Evolutionary conservation across 2,888 invertebrate species (phyloP), one percentile per base, ranked within the genome.

Genomic region (Oeneis ivallda): DNA sequence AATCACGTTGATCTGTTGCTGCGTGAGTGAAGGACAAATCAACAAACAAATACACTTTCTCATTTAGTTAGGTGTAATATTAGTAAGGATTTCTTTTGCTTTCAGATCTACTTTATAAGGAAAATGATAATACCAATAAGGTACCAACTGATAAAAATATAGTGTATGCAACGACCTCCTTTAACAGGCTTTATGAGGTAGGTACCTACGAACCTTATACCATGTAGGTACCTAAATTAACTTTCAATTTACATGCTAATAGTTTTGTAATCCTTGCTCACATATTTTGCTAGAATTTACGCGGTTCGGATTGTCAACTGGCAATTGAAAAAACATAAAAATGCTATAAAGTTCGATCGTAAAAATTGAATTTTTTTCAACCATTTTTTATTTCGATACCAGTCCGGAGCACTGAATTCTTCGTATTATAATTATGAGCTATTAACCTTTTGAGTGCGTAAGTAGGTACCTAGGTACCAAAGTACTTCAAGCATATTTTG

Each of bases 321-420:
- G 87, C 87, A 87, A 91, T 91, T 87, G 88, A 75, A 85, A 86
- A 84, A 71, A 76, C 80, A 88, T 92, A 90, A 90, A 91, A 89
- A 85, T 75, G 77, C 85, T 83, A 85, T 92, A 90, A 90, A 89
- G 79, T 80, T 75, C 70, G 80, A 76, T 89, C 91, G 88, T 92
- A 90, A 92, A 91, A 86, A 63, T 45, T 59, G 56, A 39, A 62
- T 64, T 56, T 64, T 62, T 62, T 43, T 43, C 9, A 39, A 52
- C 76, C 78, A 80, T 82, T 84, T 82, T 83, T 83, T 84, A 80
- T 75, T 67, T 70, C 62, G 71, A 75, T 75, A 73, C 47, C 49
- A 50, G 54, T 50, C 60, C 26, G 52, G 49, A 47, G 17, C 45
- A 64, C 26, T 61, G 52, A 65, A 57, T 61, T 66, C 52, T 65